phyloP scores from a whole-genome alignment of 1,140 invertebrate species.

The Zaprionus lachaisei region DNA sequence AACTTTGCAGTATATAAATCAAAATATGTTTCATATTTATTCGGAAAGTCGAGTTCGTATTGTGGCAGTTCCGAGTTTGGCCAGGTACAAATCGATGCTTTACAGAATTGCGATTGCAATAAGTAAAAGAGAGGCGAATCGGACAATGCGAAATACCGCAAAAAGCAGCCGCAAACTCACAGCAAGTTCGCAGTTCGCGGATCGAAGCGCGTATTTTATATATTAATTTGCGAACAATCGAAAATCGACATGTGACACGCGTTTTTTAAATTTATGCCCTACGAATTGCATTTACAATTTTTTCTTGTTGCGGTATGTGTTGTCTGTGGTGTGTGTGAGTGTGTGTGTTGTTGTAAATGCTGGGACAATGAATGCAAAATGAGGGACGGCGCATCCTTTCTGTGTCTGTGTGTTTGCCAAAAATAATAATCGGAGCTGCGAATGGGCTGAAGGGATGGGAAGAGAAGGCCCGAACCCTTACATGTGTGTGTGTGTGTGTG shows the following conservation, averaged over 20 bases:
- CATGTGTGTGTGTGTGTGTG: conserved; percentile 16
- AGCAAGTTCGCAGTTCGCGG: conserved; percentile 18
- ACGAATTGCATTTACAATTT: conserved; percentile 80
- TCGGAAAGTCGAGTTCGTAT: not conserved
- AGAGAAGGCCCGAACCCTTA: conserved; percentile 35
- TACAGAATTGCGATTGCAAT: conserved; percentile 11
- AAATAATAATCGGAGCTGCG: conserved; percentile 69
- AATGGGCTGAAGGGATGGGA: not conserved
- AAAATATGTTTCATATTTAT: not conserved
- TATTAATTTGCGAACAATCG: conserved; percentile 84
- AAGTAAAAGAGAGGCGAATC: not conserved
- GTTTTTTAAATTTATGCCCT: conserved; percentile 83
- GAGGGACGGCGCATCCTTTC: conserved; percentile 41
- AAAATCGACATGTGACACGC: conserved; percentile 84
- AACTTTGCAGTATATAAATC: not conserved
- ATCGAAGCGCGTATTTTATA: conserved; percentile 64
- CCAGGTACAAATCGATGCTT: conserved; percentile 8
- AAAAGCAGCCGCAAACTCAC: conserved; percentile 33
- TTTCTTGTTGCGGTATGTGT: conserved; percentile 28
- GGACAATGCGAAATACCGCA: conserved; percentile 40
- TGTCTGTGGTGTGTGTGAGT: conserved; percentile 9
- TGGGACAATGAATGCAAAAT: conserved; percentile 73
- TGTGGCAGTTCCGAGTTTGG: not conserved
- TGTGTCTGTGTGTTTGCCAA: conserved; percentile 39
- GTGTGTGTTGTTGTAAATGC: conserved; percentile 60